Evolutionary conservation across 2,797 vertebrate genomes (phyloP), one percentile per base, ranked within the genome.

Genomic region (Pseudochirops corinnae): DNA sequence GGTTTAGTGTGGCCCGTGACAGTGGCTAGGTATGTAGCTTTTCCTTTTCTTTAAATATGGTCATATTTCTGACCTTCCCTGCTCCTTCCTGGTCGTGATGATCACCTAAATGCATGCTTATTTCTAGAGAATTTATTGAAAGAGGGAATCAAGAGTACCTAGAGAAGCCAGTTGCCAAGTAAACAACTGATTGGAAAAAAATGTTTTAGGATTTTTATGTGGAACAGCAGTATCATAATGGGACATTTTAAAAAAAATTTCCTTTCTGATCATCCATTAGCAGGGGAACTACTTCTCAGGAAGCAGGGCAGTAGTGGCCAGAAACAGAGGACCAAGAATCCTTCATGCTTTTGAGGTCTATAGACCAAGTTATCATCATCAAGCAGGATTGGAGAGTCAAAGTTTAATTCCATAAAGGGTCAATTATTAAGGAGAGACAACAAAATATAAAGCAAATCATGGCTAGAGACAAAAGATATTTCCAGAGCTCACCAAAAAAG

Each of bases 1-100:
- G 98, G 98, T 98, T 98, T 98, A 98, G 98, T 98, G 98, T 98
- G 99, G 98, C 98, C 98, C 97, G 96, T 98, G 98, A 99, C 98
- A 98, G 98, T 97, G 98, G 98, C 98, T 98, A 98, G 98, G 98
- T 98, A 98, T 98, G 97, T 98, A 98, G 98, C 98, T 98, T 98
- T 98, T 97, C 97, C 62, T 98, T 98, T 98, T 98, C 98, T 99
- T 99, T 98, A 98, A 97, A 98, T 97, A 96, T 96, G 97, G 98
- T 98, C 98, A 97, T 97, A 98, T 91, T 97, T 98, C 98, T 98
- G 97, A 98, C 98, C 98, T 97, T 96, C 98, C 39, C 24, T 96
- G 95, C 97, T 98, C 98, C 96, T 87, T 98, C 98, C 96, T 87
- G n/a, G 39, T 82, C 26, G 95, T 98, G 98, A 98, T 98, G 93